Percentiles rank a stretch among this genome's conserved stretches.
phyloP scores from a whole-genome alignment of 2,888 invertebrate species.

The Sericinus montela region DNA sequence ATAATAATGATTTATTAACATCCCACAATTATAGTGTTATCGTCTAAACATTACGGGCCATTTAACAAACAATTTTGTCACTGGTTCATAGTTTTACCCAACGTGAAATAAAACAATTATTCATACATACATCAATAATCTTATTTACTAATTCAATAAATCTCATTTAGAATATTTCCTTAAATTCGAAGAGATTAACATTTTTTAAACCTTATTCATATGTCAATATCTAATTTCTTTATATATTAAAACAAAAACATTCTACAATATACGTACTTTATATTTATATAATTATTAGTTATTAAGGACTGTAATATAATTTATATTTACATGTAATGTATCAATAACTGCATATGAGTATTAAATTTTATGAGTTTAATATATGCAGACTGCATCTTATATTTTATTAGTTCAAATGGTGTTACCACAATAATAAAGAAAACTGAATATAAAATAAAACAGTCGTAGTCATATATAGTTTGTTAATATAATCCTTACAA shows the following conservation, averaged over 20 bases:
- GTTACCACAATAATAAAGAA: no score
- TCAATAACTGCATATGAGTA: slow-evolving; percentile 2
- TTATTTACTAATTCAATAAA: slow-evolving; percentile 11
- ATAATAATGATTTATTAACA: slow-evolving; percentile 35
- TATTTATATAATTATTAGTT: slow-evolving; percentile 5
- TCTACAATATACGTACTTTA: slow-evolving; percentile 18
- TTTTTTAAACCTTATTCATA: background rate
- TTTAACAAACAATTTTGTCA: slow-evolving; percentile 19
- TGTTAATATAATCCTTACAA: background rate
- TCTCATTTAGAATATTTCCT: slow-evolving; percentile 8
- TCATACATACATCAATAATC: slow-evolving; percentile 15
- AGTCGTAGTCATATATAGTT: no score
- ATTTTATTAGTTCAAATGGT: no score
- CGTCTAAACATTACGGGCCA: slow-evolving; percentile 23
- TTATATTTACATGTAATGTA: slow-evolving; percentile 53
- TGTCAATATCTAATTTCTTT: slow-evolving; percentile 13
- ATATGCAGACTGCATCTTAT: no score
- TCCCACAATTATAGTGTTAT: slow-evolving; percentile 34
- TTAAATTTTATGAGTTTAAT: slow-evolving; percentile 3
- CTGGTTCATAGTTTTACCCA: slow-evolving; percentile 21
- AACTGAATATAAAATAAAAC: no score
- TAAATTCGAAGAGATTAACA: slow-evolving; percentile 5
- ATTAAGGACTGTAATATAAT: slow-evolving; percentile 29
- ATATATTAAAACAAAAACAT: slow-evolving; percentile 4
- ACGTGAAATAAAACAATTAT: slow-evolving; percentile 19